phyloP scores from a whole-genome alignment of 2,888 invertebrate genomes.

The Theodoxus fluviatilis region DNA sequence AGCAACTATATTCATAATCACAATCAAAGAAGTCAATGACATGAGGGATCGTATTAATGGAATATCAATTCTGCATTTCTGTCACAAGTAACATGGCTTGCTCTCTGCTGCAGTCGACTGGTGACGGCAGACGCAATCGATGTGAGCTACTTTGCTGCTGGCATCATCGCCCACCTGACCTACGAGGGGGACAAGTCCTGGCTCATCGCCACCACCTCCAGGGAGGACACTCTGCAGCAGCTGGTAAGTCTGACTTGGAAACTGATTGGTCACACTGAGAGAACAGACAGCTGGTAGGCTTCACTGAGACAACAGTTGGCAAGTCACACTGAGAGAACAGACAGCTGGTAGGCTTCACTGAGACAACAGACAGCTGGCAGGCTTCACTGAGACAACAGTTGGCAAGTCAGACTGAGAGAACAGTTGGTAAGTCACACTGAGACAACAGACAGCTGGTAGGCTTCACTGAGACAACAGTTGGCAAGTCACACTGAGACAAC shows the following conservation, averaged over 20 bases:
- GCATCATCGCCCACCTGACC: constrained; percentile 76
- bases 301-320: too few species aligned
- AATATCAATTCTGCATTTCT: neutral
- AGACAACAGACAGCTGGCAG: too few species aligned
- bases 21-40: neutral
- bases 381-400: too few species aligned
- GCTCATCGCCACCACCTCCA: constrained; percentile 60
- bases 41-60: neutral
- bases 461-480: too few species aligned
- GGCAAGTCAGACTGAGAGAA: too few species aligned
- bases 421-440: too few species aligned
- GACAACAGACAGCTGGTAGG: too few species aligned
- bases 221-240: constrained; percentile 67
- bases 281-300: too few species aligned
- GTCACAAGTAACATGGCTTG: neutral
- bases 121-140: constrained; percentile 73
- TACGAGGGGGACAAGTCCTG: constrained; percentile 71
- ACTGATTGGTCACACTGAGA: neutral
- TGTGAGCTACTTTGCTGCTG: constrained; percentile 75
- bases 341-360: too few species aligned
- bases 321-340: too few species aligned
- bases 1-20: too few species aligned
- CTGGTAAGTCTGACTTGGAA: constrained; percentile 64
- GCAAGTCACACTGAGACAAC: too few species aligned
- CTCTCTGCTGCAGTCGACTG: constrained; percentile 56